Percentiles rank a stretch among this genome's conserved stretches.
These are phyloP conservation scores for Drosophila murphyi DNA, from an alignment of 1,140 invertebrate genomes.

Conservation along the genomic window DNA sequence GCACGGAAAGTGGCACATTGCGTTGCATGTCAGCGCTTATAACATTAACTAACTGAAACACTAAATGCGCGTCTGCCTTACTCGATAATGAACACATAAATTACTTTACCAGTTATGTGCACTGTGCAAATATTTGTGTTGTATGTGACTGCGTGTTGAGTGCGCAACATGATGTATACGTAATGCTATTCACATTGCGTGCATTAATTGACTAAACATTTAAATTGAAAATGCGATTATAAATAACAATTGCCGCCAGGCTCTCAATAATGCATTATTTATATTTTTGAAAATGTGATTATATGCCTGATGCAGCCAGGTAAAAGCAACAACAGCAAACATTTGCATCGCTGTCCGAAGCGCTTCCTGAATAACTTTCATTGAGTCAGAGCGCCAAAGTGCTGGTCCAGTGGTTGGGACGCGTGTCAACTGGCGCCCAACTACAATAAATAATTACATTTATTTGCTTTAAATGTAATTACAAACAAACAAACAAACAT, in stretches of 20 bases:
- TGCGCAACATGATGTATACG: constrained; percentile 61
- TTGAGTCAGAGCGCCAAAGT: constrained; percentile 28
- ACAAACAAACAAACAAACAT: constrained; percentile 67
- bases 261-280: neutral
- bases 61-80: constrained; percentile 31
- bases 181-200: constrained; percentile 52
- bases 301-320: constrained; percentile 45
- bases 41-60: constrained; percentile 48
- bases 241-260: constrained; percentile 51
- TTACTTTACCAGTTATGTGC: constrained; percentile 55
- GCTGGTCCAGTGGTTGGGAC: constrained; percentile 11
- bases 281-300: constrained; percentile 57
- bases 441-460: constrained; percentile 80
- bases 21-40: constrained; percentile 20
- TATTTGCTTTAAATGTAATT: constrained; percentile 79
- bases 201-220: constrained; percentile 77
- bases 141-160: constrained; percentile 27
- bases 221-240: constrained; percentile 78
- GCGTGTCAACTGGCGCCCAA: constrained; percentile 57
- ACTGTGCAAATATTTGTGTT: constrained; percentile 53
- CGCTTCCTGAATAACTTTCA: constrained; percentile 28
- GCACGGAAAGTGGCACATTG: neutral
- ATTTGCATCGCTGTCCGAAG: neutral
- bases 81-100: constrained; percentile 76
- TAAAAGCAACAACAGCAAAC: neutral